phyloP scores from a whole-genome alignment of 2,113 vertebrate species.

The Menidia beryllina region DNA sequence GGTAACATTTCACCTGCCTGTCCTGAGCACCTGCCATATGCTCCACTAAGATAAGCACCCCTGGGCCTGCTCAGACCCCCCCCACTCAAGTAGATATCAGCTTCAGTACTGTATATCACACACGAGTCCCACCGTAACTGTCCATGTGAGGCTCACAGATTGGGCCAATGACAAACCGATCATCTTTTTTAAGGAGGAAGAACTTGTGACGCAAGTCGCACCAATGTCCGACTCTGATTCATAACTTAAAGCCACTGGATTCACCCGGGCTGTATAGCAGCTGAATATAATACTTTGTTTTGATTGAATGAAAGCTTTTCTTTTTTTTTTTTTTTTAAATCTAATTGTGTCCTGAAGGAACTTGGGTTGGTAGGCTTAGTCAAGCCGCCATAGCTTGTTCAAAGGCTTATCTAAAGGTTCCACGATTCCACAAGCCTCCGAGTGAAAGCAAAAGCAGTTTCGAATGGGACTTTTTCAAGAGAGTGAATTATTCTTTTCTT shows the following conservation, averaged over 20 bases:
- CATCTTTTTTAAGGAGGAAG: too few relatives aligned
- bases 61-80: neutral
- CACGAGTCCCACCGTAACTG: neutral
- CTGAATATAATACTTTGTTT: too few relatives aligned
- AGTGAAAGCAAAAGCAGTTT: neutral
- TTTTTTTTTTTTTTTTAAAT: too few relatives aligned
- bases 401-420: neutral
- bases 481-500: neutral
- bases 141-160: neutral
- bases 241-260: too few relatives aligned
- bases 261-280: too few relatives aligned
- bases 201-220: too few relatives aligned
- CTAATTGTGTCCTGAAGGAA: neutral
- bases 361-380: neutral
- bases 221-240: too few relatives aligned
- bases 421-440: neutral
- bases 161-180: too few relatives aligned
- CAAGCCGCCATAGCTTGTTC: neutral
- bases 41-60: slow-evolving; percentile 7
- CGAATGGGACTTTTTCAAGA: neutral
- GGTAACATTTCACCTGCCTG: slow-evolving; percentile 25
- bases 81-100: neutral
- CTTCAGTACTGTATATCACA: neutral
- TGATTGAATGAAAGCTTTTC: too few relatives aligned
- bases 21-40: slow-evolving; percentile 19